Evolutionary conservation across 2,113 vertebrate genomes (phyloP), one percentile per base, ranked within the genome.

Genomic region (Mystacornis crossleyi): DNA sequence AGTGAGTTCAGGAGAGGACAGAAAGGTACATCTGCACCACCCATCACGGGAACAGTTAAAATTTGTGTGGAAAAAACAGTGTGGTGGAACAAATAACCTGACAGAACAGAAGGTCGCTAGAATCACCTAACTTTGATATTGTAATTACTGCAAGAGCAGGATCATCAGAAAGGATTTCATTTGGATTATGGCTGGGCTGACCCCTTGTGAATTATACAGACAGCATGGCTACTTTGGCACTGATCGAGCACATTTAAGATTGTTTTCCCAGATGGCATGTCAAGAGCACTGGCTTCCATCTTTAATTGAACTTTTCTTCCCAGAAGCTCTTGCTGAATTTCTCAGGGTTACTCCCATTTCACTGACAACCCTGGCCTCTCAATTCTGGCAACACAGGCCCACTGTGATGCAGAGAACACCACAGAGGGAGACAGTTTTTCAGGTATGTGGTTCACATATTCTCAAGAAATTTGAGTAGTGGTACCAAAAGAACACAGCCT

Each of bases 21-120:
- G n/a, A 78, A 78, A 81, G 1, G 14, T 23, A 65, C 17, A 83
- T 10, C 43, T 17, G 19, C n/a, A 77, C 25, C 23, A 55, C 18
- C 13, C n/a, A 36, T 8, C n/a, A 86, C 0, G 0, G 14, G 4
- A 82, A 29, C 38, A 60, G 17, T 9, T 74, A 67, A 73, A 60
- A 65, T 16, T 70, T 0, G 0, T 8, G 15, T 45, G 31, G 29
- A 66, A 85, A 75, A 71, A 69, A 33, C 2, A 65, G 23, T 0
- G 5, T 17, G 14, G 23, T 31, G 18, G 58, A 86, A 90, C 7
- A 80, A 90, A 89, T 9, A 72, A 82, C 11, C 18, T 34, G 64
- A 65, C 5, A 78, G 43, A 84, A 92, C 5, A 74, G 21, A 78
- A 36, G 24, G 17, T 38, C 48, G 20, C 33, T 36, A 77, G 45